Percentiles rank a stretch among this genome's conserved stretches.
Evolutionary conservation across 2,797 vertebrate species (phyloP).

Genomic region (Tympanoctomys barrerae): DNA sequence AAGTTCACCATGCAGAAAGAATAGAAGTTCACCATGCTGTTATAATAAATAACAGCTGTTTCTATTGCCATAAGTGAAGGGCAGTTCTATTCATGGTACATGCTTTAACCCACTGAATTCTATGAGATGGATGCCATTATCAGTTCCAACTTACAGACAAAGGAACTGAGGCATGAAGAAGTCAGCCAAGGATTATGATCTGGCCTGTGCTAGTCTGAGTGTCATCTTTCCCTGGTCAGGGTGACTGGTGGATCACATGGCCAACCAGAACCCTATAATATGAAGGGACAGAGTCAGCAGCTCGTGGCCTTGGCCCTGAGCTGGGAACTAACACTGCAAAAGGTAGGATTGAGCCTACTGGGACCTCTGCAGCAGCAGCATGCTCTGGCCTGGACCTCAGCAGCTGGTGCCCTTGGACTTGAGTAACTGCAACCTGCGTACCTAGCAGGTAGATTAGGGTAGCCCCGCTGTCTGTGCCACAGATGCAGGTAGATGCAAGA

Average conservation of each 20-base stretch:
- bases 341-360: not conserved
- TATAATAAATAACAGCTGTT: not conserved
- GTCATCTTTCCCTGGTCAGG: not conserved
- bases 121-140: not conserved
- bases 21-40: not conserved
- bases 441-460: not conserved
- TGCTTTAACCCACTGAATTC: not conserved
- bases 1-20: not conserved
- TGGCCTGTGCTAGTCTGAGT: not conserved
- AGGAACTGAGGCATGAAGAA: not conserved
- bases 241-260: not conserved
- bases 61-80: not conserved
- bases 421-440: not conserved
- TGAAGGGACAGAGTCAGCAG: not conserved
- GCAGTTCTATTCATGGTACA: accelerated
- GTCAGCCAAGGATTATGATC: not conserved
- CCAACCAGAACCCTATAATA: not conserved
- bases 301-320: not conserved
- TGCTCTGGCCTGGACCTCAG: not conserved
- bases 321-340: not conserved
- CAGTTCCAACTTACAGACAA: not conserved
- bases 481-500: not conserved
- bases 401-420: not conserved
- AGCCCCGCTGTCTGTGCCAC: not conserved
- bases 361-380: not conserved